Evolutionary conservation across 2,113 vertebrate genomes (phyloP).

Genomic region (Oplegnathus fasciatus): DNA sequence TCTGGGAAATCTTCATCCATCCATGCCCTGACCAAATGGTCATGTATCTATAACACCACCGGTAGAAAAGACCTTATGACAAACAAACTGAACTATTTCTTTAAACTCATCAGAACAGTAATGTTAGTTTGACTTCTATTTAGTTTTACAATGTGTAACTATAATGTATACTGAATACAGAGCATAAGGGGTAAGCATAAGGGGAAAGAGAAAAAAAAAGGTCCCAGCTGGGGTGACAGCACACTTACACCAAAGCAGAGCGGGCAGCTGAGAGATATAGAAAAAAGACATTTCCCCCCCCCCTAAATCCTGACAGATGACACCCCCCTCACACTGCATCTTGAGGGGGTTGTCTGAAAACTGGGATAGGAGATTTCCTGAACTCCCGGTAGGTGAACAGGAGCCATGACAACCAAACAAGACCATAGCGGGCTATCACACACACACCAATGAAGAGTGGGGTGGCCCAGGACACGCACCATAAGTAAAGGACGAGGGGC

Average conservation of each 20-base stretch:
- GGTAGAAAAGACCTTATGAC: too few species aligned
- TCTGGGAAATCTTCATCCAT: neutral
- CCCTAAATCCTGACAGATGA: constrained; percentile 34
- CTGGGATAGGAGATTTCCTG: constrained; percentile 14
- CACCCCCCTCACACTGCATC: constrained; percentile 28
- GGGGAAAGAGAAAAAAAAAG: neutral
- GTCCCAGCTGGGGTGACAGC: constrained; percentile 6
- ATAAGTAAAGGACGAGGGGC: constrained; percentile 8
- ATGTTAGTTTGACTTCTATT: neutral
- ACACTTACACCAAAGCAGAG: constrained; percentile 8
- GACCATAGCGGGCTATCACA: constrained; percentile 7
- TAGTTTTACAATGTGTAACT: neutral
- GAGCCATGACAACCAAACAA: constrained; percentile 41
- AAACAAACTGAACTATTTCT: neutral
- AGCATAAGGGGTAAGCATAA: constrained; percentile 15
- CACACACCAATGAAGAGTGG: constrained; percentile 6
- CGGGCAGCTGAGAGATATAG: constrained; percentile 17
- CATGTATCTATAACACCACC: neutral
- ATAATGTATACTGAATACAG: neutral
- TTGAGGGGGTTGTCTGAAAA: constrained; percentile 41
- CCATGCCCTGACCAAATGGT: neutral
- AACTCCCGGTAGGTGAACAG: constrained; percentile 32
- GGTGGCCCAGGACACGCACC: neutral
- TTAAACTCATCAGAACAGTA: neutral
- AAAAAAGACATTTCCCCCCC: neutral